A percentile compares a stretch with the other conserved stretches of the same genome.
These are phyloP conservation scores for Chondrilla cf. caribensis DNA, from an alignment of 37 sponge, comb jelly and placozoan genomes.

Conservation along the genomic window DNA sequence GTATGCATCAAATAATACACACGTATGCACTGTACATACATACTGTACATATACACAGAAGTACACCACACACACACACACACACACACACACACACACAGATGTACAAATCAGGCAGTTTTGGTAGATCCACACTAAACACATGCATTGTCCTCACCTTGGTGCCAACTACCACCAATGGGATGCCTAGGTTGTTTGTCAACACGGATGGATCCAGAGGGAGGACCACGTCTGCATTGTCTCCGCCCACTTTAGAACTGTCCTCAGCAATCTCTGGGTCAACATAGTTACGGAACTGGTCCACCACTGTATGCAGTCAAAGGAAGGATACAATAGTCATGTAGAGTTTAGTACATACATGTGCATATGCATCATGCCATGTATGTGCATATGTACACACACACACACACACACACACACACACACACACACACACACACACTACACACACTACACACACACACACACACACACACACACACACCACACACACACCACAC, in stretches of 20 bases:
- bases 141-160: constrained; percentile 73
- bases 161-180: constrained; percentile 85
- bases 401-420: background rate
- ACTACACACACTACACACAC: too few relatives aligned
- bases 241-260: constrained; percentile 31
- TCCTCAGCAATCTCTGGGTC: constrained; percentile 59
- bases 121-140: too few relatives aligned
- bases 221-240: constrained; percentile 59
- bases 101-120: too few relatives aligned
- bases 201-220: constrained; percentile 88
- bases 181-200: constrained; percentile 86
- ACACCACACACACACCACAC: background rate
- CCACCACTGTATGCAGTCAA: constrained; percentile 47
- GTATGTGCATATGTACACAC: background rate
- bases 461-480: too few relatives aligned
- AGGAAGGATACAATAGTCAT: background rate
- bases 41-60: too few relatives aligned
- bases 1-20: too few relatives aligned
- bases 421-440: background rate
- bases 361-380: background rate
- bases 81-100: too few relatives aligned
- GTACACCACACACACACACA: too few relatives aligned
- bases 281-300: constrained; percentile 65
- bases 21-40: too few relatives aligned
- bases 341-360: background rate